phyloP scores from a whole-genome alignment of 2,888 invertebrate species.

The Branchinecta sandiegonensis region DNA sequence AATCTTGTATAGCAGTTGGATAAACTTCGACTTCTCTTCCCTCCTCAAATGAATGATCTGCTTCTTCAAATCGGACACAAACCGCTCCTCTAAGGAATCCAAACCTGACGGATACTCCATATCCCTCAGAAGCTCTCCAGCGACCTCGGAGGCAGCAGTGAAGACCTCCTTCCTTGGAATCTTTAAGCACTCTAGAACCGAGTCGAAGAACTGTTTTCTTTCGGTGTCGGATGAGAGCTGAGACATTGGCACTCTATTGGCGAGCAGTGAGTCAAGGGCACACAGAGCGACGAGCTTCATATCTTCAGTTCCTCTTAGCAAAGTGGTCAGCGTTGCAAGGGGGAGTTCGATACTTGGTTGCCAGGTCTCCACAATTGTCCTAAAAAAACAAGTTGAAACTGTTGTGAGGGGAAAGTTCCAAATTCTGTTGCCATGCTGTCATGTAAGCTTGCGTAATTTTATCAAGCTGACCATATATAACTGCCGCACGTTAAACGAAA shows the following conservation, averaged over 20 bases:
- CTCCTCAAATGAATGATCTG: not conserved
- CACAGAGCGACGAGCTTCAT: not conserved
- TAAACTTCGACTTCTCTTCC: not conserved
- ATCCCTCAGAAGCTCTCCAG: not conserved
- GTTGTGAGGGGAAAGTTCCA: too few species aligned
- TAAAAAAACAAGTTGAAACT: not conserved
- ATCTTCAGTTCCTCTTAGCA: constrained; percentile 4
- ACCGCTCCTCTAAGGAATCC: not conserved
- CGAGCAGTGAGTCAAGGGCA: not conserved
- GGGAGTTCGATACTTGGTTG: not conserved
- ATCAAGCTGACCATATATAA: too few species aligned
- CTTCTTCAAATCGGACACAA: not conserved
- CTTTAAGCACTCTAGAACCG: not conserved
- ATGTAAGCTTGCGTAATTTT: too few species aligned
- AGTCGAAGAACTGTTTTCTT: not conserved
- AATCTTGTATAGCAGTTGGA: constrained; percentile 2
- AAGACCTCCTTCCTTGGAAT: not conserved
- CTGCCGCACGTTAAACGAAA: too few species aligned
- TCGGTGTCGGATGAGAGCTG: not conserved
- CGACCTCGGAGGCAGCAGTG: not conserved
- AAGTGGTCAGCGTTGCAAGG: not conserved
- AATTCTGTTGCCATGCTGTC: too few species aligned
- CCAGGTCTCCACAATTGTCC: constrained; percentile 2
- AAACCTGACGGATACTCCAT: not conserved
- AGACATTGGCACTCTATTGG: not conserved